Evolutionary conservation across 1,140 invertebrate genomes (phyloP), one percentile per base, ranked within the genome.

Genomic region (Aphaenogaster floridana): DNA sequence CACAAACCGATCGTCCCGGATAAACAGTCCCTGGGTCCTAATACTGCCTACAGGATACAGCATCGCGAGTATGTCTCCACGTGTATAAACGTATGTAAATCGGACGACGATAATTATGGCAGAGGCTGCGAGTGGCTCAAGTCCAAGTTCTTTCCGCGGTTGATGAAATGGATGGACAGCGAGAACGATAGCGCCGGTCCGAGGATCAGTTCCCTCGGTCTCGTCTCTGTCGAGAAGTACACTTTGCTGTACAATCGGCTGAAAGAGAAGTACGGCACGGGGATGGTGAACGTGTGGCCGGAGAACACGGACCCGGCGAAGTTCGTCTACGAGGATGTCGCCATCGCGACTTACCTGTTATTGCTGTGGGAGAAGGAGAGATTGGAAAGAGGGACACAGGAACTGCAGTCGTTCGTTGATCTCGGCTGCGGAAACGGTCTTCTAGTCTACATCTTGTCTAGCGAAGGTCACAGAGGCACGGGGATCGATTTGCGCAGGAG

Each of bases 371-470:
- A 97, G 68, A 91, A 96, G 57, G 96, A 96, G 71, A 94, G 95
- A 90, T 93, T 66, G 92, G 94, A 95, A 72, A 94, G 94, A 39
- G 93, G 93, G 59, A 93, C 93, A 28, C 34, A 90, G 36, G 87
- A 94, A 54, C 94, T 96, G 85, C 97, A 98, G 92, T 97, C 96
- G 2, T 99, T 99, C 96, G 96, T 99, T 1, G 99, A 99, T 95
- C 95, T 99, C 45, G 99, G 99, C 0, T 99, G 99, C 96, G 99
- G 99, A 0, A 99, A 99, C 96, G 99, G 99, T 34, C 96, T 99
- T 15, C 96, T 99, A 3, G 98, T 99, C 13, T 97, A 99, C 95
- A 97, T 99, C 85, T 96, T 99, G 11, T 97, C 96, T 52, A 96
- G 96, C 88, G 98, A 99, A 96, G 98, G 98, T 54, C 97, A 97